A percentile compares a stretch with the other conserved stretches of the same genome.
Evolutionary conservation across 2,888 invertebrate species (phyloP).

Genomic region (Cecidostiba fungosa): DNA sequence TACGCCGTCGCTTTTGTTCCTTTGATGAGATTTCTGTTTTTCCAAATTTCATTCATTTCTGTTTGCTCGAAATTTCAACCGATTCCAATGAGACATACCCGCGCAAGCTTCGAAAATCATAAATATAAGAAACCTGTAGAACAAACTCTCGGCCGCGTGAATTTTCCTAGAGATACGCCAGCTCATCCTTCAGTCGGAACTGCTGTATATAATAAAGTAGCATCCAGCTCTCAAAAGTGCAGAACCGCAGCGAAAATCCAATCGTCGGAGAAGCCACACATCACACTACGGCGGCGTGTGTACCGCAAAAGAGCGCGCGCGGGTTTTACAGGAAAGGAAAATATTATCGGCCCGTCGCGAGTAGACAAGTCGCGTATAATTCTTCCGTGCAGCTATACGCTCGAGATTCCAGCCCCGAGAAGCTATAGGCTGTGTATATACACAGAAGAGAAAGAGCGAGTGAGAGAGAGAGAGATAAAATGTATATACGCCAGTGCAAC

Average conservation of each 20-base stretch:
- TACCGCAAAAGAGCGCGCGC: too few relatives aligned
- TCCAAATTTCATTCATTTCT: not conserved
- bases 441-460: not conserved
- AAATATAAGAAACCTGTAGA: not conserved
- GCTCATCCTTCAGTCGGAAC: not conserved
- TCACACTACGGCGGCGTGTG: not conserved
- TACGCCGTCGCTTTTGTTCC: not conserved
- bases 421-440: not conserved
- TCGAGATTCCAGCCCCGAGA: slow-evolving; percentile 21
- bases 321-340: slow-evolving; percentile 31
- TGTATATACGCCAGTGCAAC: not conserved
- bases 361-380: slow-evolving; percentile 32
- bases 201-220: not conserved
- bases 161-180: not conserved
- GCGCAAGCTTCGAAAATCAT: too few relatives aligned
- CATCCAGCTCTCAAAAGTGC: not conserved
- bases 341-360: slow-evolving; percentile 43
- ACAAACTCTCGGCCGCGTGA: not conserved
- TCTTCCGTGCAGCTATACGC: slow-evolving; percentile 12
- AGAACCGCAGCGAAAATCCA: slow-evolving; percentile 30
- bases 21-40: not conserved
- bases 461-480: slow-evolving; percentile 22
- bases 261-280: not conserved
- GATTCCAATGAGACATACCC: too few relatives aligned
- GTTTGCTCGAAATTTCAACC: too few relatives aligned